Conservation (phyloP, 2,797 vertebrate genomes). For the Orestias chungarensis region DNA sequence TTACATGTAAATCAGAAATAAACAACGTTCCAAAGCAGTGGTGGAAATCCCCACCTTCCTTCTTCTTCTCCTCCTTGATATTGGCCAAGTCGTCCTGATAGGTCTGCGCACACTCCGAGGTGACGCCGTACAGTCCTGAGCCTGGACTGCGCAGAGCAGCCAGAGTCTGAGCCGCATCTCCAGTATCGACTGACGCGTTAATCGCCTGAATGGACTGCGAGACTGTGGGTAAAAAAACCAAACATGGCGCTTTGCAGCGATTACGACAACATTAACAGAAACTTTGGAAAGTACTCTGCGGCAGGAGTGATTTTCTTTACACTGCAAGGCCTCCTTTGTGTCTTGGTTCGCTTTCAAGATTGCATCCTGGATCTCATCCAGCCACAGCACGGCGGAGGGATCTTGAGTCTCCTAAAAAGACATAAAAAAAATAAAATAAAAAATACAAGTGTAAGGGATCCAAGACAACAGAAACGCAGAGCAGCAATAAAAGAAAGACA, state of each 20-base stretch:
- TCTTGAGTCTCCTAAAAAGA: constrained; percentile 89
- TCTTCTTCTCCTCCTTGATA: constrained; percentile 81
- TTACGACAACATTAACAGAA: background rate
- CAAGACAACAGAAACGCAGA: background rate
- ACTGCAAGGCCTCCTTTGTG: constrained; percentile 88
- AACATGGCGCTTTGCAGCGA: background rate
- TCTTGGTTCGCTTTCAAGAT: constrained; percentile 90
- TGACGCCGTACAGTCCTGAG: constrained; percentile 92
- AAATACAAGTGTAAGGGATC: background rate
- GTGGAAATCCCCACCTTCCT: constrained; percentile 77
- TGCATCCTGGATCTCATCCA: constrained; percentile 97
- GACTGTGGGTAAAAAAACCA: constrained; percentile 73
- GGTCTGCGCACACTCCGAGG: constrained; percentile 87
- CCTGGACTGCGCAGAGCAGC: constrained; percentile 84
- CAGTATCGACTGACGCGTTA: constrained; percentile 88
- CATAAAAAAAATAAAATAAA: background rate
- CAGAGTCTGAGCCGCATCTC: constrained; percentile 84
- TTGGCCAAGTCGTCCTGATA: constrained; percentile 89
- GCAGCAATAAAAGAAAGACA: background rate
- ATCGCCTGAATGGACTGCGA: constrained; percentile 90
- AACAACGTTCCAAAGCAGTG: background rate
- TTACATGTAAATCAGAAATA: background rate
- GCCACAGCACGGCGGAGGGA: constrained; percentile 94
- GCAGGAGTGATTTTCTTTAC: constrained; percentile 74
- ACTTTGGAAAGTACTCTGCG: background rate